These are phyloP conservation scores for Lichenostomus cassidix DNA, from an alignment of 2,113 vertebrate genomes.

Conservation along the genomic window DNA sequence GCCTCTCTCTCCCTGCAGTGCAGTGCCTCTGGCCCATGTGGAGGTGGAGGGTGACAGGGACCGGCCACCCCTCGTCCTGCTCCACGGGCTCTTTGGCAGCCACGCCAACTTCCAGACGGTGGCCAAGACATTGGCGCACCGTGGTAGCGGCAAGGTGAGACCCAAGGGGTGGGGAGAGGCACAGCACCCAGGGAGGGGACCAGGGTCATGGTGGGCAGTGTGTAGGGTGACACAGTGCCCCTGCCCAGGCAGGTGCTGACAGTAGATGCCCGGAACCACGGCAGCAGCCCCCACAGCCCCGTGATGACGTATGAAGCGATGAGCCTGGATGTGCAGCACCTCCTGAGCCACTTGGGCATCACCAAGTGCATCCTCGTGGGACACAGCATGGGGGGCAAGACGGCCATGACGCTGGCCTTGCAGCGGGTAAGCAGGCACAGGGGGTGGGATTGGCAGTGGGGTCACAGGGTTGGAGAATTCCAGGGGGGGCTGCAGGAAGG, in stretches of 20 bases:
- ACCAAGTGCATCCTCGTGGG: slow-evolving; percentile 87
- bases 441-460: neutral
- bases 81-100: slow-evolving; percentile 93
- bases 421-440: slow-evolving; percentile 72
- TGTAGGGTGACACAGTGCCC: neutral
- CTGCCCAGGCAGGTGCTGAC: slow-evolving; percentile 88
- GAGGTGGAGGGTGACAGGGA: slow-evolving; percentile 74
- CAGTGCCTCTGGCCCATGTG: slow-evolving; percentile 77
- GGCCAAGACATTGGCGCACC: slow-evolving; percentile 83
- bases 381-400: slow-evolving; percentile 99
- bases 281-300: slow-evolving; percentile 84
- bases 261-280: slow-evolving; percentile 93
- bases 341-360: slow-evolving; percentile 82
- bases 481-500: neutral
- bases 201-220: fast-evolving
- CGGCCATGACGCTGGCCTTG: slow-evolving; percentile 88
- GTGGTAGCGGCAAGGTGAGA: slow-evolving; percentile 86
- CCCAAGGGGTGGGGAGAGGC: fast-evolving
- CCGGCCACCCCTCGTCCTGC: slow-evolving; percentile 83
- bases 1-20: slow-evolving; percentile 24
- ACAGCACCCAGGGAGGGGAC: neutral
- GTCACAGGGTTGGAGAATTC: neutral
- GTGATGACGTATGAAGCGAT: slow-evolving; percentile 87
- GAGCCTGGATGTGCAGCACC: slow-evolving; percentile 83
- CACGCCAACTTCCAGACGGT: slow-evolving; percentile 87